Conservation (phyloP, 2,113 vertebrate species). For the Vidua macroura region DNA sequence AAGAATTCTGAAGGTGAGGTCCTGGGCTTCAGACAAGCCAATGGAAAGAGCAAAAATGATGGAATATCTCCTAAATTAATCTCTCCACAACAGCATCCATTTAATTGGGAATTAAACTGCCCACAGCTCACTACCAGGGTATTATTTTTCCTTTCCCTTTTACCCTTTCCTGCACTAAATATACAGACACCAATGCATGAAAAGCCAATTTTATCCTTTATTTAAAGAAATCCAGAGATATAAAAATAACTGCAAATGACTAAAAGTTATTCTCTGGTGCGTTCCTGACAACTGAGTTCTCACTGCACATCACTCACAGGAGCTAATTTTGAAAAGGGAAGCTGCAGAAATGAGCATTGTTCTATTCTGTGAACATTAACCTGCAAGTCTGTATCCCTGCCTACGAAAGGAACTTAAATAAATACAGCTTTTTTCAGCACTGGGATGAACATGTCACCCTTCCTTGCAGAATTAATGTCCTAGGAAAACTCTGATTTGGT, state of each 20-base stretch:
- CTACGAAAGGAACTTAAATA: neutral
- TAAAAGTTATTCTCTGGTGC: neutral
- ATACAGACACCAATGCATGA: neutral
- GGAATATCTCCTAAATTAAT: neutral
- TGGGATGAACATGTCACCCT: neutral
- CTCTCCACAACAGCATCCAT: rapidly evolving
- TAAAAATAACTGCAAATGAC: neutral
- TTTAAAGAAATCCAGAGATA: neutral
- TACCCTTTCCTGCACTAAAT: neutral
- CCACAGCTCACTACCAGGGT: neutral
- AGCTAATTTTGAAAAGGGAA: neutral
- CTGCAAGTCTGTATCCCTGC: neutral
- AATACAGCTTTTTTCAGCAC: neutral
- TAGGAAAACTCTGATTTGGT: neutral
- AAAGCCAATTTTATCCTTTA: neutral
- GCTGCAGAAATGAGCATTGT: neutral
- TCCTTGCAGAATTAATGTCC: neutral
- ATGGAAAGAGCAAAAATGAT: neutral
- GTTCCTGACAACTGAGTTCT: neutral
- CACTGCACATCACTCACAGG: neutral
- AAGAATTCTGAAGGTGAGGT: neutral
- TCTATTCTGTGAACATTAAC: neutral
- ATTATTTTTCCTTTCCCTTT: neutral
- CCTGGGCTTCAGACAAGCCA: neutral
- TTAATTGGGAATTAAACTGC: neutral